phyloP scores from a whole-genome alignment of 2,888 invertebrate species.

The Cephus nigrinus region DNA sequence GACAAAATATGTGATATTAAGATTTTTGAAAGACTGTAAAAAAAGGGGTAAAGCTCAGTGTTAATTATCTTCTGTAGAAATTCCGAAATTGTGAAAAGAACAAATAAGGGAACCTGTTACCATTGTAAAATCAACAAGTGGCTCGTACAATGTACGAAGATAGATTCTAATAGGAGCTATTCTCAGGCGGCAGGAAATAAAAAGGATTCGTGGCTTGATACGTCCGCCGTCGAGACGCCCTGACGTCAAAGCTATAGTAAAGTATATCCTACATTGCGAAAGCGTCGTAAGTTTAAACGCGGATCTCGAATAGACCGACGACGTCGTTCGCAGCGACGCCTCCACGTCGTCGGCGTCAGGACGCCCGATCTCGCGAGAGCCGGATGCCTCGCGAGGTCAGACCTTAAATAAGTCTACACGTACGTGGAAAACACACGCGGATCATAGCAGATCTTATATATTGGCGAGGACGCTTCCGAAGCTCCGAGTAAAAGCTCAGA shows the following conservation, averaged over 20 bases:
- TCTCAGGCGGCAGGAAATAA: neutral
- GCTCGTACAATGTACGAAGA: slow-evolving; percentile 49
- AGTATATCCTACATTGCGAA: slow-evolving; percentile 17
- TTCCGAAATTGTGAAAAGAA: neutral
- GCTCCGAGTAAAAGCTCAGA: neutral
- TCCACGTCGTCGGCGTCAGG: slow-evolving; percentile 11
- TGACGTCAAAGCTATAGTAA: neutral
- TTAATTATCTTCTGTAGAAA: no score
- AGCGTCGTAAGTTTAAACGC: slow-evolving; percentile 26
- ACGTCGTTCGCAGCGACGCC: neutral
- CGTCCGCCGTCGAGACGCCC: neutral
- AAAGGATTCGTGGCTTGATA: neutral
- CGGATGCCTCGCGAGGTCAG: slow-evolving; percentile 41
- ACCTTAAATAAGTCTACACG: slow-evolving; percentile 40
- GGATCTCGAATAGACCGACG: slow-evolving; percentile 19
- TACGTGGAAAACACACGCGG: neutral
- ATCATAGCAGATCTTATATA: neutral
- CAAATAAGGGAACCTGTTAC: neutral
- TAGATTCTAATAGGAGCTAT: slow-evolving; percentile 25
- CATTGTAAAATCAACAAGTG: slow-evolving; percentile 51
- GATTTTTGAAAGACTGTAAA: no score
- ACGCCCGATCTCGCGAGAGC: slow-evolving; percentile 14
- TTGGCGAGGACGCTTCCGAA: neutral
- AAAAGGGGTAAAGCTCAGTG: no score
- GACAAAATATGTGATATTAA: no score